Conservation (phyloP, 1,140 invertebrate species). For the Drosophila gunungcola region DNA sequence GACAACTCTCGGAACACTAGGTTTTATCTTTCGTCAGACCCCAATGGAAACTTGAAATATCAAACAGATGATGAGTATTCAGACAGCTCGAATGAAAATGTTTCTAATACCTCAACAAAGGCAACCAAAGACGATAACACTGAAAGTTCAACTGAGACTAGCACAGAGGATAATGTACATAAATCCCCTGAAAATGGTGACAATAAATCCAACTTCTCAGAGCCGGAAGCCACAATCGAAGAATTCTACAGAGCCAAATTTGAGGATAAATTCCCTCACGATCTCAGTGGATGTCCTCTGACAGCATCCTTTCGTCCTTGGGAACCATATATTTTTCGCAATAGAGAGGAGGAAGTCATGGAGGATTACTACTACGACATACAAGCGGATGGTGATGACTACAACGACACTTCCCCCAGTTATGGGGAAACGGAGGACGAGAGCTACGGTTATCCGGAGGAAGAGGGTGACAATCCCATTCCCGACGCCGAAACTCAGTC, state of each 20-base stretch:
- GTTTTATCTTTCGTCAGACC: background rate
- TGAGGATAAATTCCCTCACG: slow-evolving; percentile 71
- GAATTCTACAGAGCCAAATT: slow-evolving; percentile 61
- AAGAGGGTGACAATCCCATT: background rate
- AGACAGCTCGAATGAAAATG: background rate
- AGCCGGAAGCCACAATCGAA: slow-evolving; percentile 35
- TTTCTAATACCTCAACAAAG: background rate
- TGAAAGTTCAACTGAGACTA: background rate
- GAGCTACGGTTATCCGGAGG: slow-evolving; percentile 9
- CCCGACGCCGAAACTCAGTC: background rate
- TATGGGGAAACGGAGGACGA: slow-evolving; percentile 27
- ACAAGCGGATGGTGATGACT: slow-evolving; percentile 16
- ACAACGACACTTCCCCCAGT: slow-evolving; percentile 7
- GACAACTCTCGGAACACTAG: too few relatives aligned
- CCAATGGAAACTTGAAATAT: background rate
- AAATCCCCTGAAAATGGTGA: background rate
- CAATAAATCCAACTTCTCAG: slow-evolving; percentile 1
- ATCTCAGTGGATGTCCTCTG: slow-evolving; percentile 76
- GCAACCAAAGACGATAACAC: background rate
- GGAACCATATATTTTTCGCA: slow-evolving; percentile 78
- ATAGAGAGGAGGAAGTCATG: background rate
- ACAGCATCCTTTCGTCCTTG: slow-evolving; percentile 70
- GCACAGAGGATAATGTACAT: background rate
- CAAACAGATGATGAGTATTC: background rate
- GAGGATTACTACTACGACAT: slow-evolving; percentile 41